Evolutionary conservation across 2,113 vertebrate species (phyloP).

Genomic region (Aptenodytes forsteri): DNA sequence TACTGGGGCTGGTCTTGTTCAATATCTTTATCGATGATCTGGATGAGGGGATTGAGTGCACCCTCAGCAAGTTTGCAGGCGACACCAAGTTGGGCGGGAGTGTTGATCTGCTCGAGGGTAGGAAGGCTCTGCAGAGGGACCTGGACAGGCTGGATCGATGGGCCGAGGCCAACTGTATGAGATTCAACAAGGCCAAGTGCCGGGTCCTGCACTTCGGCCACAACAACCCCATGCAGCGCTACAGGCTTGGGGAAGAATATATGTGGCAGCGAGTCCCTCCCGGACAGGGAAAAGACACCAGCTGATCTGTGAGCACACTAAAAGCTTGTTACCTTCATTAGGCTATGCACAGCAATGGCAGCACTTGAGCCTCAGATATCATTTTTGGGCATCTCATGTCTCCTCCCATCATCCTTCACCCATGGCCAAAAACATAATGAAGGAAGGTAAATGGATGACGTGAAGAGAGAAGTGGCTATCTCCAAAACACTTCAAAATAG

Average conservation of each 20-base stretch:
- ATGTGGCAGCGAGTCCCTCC: not conserved
- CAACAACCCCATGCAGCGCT: too few relatives aligned
- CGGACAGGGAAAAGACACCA: not conserved
- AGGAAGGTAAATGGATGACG: not conserved
- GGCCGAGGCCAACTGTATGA: too few relatives aligned
- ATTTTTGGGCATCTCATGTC: not conserved
- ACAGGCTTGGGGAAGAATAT: not conserved
- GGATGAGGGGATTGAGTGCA: too few relatives aligned
- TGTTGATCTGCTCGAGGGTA: too few relatives aligned
- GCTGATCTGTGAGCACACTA: not conserved
- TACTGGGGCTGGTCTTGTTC: too few relatives aligned
- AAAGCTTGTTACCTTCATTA: not conserved
- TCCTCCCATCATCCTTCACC: not conserved
- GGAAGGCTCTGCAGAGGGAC: too few relatives aligned
- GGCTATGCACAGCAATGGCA: not conserved
- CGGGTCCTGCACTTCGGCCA: too few relatives aligned
- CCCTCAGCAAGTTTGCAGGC: too few relatives aligned
- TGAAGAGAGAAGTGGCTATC: not conserved
- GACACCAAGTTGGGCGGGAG: too few relatives aligned
- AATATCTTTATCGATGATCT: too few relatives aligned
- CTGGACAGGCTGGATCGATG: too few relatives aligned
- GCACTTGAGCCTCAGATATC: not conserved
- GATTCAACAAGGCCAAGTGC: too few relatives aligned
- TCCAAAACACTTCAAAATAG: not conserved
- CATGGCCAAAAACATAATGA: not conserved